These are phyloP conservation scores for Horisme vitalbata DNA, from an alignment of 2,888 invertebrate genomes.

Conservation along the genomic window DNA sequence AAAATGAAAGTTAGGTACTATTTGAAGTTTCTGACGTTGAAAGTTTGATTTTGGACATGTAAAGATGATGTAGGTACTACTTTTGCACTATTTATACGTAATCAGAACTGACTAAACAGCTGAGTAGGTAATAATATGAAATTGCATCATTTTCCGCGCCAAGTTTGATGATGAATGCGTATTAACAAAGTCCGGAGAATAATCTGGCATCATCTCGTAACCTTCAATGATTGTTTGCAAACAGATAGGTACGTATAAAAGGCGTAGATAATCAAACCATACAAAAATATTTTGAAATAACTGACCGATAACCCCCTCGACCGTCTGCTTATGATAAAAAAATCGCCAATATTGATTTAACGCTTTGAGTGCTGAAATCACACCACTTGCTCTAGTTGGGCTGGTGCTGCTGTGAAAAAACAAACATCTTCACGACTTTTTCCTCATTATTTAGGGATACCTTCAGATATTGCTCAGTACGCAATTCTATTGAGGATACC, in stretches of 20 bases:
- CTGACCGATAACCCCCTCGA: constrained; percentile 15
- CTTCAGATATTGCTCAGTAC: too few relatives aligned
- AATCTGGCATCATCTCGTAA: constrained; percentile 11
- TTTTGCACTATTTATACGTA: not conserved
- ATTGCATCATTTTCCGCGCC: constrained; percentile 8
- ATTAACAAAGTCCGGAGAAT: not conserved
- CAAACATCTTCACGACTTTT: too few relatives aligned
- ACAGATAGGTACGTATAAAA: not conserved
- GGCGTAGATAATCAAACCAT: not conserved
- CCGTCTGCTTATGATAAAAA: too few relatives aligned
- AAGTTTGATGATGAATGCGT: constrained; percentile 5
- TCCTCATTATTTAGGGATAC: too few relatives aligned
- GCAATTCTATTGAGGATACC: too few relatives aligned
- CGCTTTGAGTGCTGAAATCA: too few relatives aligned
- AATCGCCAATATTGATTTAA: too few relatives aligned
- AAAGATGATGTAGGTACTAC: not conserved
- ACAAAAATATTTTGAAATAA: constrained; percentile 13
- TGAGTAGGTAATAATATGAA: not conserved
- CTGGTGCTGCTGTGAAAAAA: too few relatives aligned
- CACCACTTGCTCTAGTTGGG: too few relatives aligned
- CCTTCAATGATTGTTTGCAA: constrained; percentile 18
- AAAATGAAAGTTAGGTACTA: too few relatives aligned
- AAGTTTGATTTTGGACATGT: too few relatives aligned
- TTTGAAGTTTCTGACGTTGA: too few relatives aligned
- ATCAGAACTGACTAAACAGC: not conserved